A percentile compares a stretch with the other conserved stretches of the same genome.
Conservation (phyloP, 2,797 vertebrate genomes). For the Buceros bicornis region DNA sequence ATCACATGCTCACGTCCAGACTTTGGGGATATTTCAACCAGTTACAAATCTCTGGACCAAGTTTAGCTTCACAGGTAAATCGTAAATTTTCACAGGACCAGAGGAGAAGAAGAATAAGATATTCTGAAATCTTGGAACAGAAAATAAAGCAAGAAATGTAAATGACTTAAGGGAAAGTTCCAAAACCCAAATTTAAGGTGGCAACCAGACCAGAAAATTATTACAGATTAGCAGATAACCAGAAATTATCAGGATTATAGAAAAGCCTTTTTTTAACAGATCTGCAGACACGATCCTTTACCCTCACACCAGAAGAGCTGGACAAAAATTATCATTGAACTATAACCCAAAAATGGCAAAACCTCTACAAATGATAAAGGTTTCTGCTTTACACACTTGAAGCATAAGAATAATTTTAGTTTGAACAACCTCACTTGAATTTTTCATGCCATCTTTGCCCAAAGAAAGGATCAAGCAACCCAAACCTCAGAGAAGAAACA, state of each 20-base stretch:
- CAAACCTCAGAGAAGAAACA: background rate
- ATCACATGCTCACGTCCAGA: background rate
- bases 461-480: background rate
- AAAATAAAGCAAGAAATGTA: background rate
- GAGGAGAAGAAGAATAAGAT: background rate
- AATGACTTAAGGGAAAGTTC: background rate
- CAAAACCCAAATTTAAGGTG: background rate
- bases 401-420: background rate
- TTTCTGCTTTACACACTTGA: background rate
- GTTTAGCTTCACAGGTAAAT: background rate
- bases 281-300: background rate
- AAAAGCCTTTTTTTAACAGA: background rate
- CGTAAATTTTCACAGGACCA: background rate
- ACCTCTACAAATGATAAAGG: background rate
- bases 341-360: background rate
- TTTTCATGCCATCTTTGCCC: background rate
- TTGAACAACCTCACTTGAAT: background rate
- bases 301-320: background rate
- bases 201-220: background rate
- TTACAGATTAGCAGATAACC: background rate
- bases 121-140: background rate
- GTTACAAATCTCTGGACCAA: background rate
- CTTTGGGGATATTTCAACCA: background rate
- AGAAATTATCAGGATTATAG: background rate
- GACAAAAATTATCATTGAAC: background rate